Percentiles rank a stretch among this genome's conserved stretches.
These are phyloP conservation scores for Origma solitaria DNA, from an alignment of 2,113 vertebrate species.

Conservation along the genomic window DNA sequence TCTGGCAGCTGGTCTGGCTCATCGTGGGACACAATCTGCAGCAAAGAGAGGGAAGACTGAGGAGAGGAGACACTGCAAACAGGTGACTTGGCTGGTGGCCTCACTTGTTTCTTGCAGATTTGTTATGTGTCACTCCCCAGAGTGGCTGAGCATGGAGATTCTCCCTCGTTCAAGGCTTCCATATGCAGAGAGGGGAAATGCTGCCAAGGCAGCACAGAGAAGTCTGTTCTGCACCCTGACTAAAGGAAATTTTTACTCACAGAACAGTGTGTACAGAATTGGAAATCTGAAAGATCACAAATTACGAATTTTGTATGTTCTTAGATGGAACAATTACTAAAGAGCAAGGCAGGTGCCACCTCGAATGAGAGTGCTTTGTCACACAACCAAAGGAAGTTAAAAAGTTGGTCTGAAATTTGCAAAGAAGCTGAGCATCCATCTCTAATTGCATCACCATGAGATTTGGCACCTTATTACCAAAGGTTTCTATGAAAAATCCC, in stretches of 20 bases:
- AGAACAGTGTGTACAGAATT: not conserved
- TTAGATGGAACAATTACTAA: not conserved
- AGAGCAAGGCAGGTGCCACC: not conserved
- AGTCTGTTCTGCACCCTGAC: not conserved
- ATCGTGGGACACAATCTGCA: conserved; percentile 82
- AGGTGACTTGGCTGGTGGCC: not conserved
- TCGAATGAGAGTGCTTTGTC: rapidly evolving
- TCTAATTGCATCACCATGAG: not conserved
- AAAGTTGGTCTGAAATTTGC: not conserved
- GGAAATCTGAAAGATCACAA: not conserved
- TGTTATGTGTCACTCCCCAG: not conserved
- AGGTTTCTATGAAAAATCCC: not conserved
- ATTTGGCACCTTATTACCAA: not conserved
- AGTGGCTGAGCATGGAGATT: not conserved
- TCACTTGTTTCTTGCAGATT: not conserved
- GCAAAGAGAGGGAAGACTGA: not conserved
- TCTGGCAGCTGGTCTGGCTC: conserved; percentile 79
- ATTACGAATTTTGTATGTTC: not conserved
- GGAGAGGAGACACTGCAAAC: not conserved
- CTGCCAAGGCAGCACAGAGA: not conserved
- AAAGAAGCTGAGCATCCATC: not conserved
- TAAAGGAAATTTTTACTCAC: not conserved
- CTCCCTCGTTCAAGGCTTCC: not conserved
- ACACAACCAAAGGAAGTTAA: not conserved
- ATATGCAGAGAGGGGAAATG: not conserved